Evolutionary conservation across 2,797 vertebrate species (phyloP).

Genomic region (Gallirallus australis): DNA sequence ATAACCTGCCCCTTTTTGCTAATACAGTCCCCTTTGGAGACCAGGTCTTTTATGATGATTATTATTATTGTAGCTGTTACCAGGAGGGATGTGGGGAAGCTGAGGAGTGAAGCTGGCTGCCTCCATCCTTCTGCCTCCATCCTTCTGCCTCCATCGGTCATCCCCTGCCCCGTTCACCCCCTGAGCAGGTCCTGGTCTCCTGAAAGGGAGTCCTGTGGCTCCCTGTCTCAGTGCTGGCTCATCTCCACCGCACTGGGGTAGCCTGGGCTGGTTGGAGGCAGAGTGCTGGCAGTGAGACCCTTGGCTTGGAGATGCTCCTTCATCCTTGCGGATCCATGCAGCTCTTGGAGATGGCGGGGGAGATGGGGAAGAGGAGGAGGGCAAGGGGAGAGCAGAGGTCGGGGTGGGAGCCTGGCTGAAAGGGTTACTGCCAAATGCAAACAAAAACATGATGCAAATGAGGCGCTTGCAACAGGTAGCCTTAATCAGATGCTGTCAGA

Average conservation of each 20-base stretch:
- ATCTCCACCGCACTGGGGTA: background rate
- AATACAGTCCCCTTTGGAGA: background rate
- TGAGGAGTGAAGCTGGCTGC: background rate
- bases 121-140: background rate
- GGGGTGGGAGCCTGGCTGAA: conserved; percentile 39
- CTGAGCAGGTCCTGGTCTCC: background rate
- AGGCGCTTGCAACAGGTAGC: conserved; percentile 83
- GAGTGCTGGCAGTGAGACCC: fast-evolving
- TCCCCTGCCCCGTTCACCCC: background rate
- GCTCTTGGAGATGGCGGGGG: fast-evolving
- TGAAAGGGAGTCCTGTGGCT: fast-evolving
- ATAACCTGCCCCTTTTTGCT: conserved; percentile 14
- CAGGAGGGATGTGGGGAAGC: background rate
- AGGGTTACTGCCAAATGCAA: conserved; percentile 75
- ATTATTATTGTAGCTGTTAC: background rate
- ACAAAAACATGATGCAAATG: conserved; percentile 83
- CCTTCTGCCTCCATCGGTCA: background rate
- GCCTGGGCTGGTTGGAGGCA: background rate
- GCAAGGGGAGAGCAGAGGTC: background rate
- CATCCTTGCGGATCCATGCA: background rate
- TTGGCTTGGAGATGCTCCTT: background rate
- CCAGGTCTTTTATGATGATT: background rate
- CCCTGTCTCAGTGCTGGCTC: background rate
- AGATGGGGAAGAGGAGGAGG: background rate
- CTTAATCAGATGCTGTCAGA: conserved; percentile 86